phyloP scores from a whole-genome alignment of 2,113 vertebrate species.

The Prolemur simus region DNA sequence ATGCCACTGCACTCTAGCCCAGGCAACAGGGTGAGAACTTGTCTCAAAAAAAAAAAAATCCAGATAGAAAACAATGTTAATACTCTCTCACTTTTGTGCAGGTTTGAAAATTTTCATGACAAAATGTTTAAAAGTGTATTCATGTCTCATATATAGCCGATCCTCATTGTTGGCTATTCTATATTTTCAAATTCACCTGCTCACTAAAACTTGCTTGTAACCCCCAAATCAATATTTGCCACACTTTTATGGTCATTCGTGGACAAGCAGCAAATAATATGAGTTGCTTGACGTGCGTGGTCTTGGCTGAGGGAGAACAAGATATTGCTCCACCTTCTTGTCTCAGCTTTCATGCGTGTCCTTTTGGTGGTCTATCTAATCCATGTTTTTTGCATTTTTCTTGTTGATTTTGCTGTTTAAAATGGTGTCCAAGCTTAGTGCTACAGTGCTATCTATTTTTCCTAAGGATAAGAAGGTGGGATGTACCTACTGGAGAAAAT shows the following conservation, averaged over 20 bases:
- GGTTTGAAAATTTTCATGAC: neutral
- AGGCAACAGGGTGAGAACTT: no score
- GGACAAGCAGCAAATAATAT: neutral
- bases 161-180: neutral
- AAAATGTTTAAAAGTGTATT: neutral
- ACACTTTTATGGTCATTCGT: neutral
- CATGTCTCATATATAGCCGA: neutral
- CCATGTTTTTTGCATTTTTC: neutral
- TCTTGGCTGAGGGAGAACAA: neutral
- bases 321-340: accelerated
- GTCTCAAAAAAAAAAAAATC: neutral
- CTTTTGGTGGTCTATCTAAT: neutral
- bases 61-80: neutral
- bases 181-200: neutral
- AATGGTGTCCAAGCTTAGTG: neutral
- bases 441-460: neutral
- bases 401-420: neutral
- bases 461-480: neutral
- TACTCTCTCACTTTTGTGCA: neutral
- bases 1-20: no score
- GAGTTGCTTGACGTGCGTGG: neutral
- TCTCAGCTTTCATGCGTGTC: neutral
- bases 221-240: neutral
- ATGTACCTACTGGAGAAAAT: neutral
- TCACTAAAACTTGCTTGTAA: neutral